Evolutionary conservation across 1,140 invertebrate species (phyloP).

Genomic region (Lithobius niger): DNA sequence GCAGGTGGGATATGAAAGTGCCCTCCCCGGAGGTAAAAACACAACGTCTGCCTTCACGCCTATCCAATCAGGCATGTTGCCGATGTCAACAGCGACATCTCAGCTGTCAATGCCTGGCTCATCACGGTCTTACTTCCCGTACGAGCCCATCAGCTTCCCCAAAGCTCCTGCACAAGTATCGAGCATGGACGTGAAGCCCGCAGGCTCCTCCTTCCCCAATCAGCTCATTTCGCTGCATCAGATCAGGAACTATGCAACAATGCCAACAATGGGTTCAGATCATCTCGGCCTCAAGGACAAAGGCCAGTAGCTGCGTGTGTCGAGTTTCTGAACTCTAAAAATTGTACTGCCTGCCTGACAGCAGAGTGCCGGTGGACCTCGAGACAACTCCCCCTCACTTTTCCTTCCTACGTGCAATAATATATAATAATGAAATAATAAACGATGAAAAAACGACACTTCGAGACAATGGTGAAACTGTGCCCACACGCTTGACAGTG

Average conservation of each 20-base stretch:
- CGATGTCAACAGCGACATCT: constrained; percentile 25
- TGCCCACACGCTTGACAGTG: not conserved
- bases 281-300: constrained; percentile 43
- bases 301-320: constrained; percentile 25
- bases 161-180: constrained; percentile 24
- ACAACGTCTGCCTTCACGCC: constrained; percentile 80
- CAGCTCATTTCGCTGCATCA: constrained; percentile 91
- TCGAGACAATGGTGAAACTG: not conserved
- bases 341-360: not conserved
- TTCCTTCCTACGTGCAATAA: not conserved
- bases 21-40: constrained; percentile 30
- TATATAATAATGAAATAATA: not conserved
- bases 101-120: constrained; percentile 24
- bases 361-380: not conserved
- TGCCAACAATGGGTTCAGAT: constrained; percentile 49
- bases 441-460: not conserved
- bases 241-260: constrained; percentile 90
- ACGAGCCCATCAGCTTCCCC: constrained; percentile 79
- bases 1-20: constrained; percentile 32
- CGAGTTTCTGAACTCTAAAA: not conserved
- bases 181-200: constrained; percentile 35
- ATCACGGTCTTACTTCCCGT: constrained; percentile 55
- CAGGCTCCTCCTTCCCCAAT: constrained; percentile 59
- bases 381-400: not conserved
- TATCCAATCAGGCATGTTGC: constrained; percentile 56